A percentile compares a stretch with the other conserved stretches of the same genome.
These are phyloP conservation scores for Subacronicta megacephala DNA, from an alignment of 2,888 invertebrate species.

Conservation along the genomic window DNA sequence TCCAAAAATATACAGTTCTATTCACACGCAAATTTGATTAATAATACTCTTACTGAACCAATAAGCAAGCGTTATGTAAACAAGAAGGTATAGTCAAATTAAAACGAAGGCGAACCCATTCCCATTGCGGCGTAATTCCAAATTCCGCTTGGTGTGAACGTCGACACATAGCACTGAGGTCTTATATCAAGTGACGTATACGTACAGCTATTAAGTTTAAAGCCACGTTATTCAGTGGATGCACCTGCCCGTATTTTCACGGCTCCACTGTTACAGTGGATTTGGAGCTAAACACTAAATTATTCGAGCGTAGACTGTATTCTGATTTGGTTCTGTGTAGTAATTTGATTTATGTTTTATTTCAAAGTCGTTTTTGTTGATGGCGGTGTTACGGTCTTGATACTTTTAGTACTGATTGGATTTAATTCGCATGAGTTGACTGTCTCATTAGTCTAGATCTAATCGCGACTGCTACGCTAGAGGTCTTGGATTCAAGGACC, in stretches of 20 bases:
- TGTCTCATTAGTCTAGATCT: too few relatives aligned
- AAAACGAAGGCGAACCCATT: slow-evolving; percentile 62
- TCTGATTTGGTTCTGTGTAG: slow-evolving; percentile 45
- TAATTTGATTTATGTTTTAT: slow-evolving; percentile 44
- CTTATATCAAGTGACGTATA: slow-evolving; percentile 61
- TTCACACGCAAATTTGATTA: slow-evolving; percentile 40
- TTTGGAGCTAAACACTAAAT: slow-evolving; percentile 60
- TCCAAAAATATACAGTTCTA: too few relatives aligned
- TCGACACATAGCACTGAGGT: slow-evolving; percentile 63
- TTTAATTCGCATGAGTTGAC: too few relatives aligned
- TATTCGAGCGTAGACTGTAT: slow-evolving; percentile 59
- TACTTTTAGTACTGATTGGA: too few relatives aligned
- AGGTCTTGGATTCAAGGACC: too few relatives aligned
- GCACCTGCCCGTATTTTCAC: slow-evolving; percentile 77
- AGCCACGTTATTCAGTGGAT: slow-evolving; percentile 74
- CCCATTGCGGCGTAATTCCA: slow-evolving; percentile 65
- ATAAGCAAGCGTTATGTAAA: slow-evolving; percentile 40
- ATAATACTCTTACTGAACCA: slow-evolving; percentile 30
- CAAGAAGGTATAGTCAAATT: slow-evolving; percentile 58
- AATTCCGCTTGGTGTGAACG: slow-evolving; percentile 65
- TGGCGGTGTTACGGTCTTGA: too few relatives aligned
- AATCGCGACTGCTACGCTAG: too few relatives aligned
- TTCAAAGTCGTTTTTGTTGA: slow-evolving; percentile 5
- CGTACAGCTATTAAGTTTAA: slow-evolving; percentile 70
- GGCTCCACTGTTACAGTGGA: slow-evolving; percentile 58